Base-by-base conservation (phyloP, 2,888 invertebrate species). In the Tribolium freemani region DNA sequence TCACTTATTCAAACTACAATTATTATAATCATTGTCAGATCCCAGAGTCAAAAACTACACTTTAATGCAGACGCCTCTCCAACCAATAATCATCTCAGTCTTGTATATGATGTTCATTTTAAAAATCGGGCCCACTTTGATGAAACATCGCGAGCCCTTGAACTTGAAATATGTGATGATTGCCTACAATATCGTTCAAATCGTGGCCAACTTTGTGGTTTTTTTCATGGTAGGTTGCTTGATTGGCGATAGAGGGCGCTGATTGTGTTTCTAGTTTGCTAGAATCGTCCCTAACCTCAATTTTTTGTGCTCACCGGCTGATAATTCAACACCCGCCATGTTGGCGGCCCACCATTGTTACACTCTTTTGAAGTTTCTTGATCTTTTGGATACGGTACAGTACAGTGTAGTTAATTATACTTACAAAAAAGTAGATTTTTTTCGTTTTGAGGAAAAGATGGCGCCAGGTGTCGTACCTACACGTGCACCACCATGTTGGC, bases 141-240 rank as follows among this genome's bases (percentile, higher is more conserved):
- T 91, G 91, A 85, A 87, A 70, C 83, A 89, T 75, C 83, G 88
- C 51, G 83, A 87, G 70, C 87, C 91, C 0, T 88, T 88, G 76
- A 84, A 88, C 9, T 81, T 91, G 2, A 86, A 88, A 30, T 84
- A 84, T 11, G 80, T 89, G 10, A 86, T 91, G 71, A 83, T 89
- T 21, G 80, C 86, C 20, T 92, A 91, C 83, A 91, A 92, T 82
- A 84, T 89, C 48, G 84, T 88, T 57, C 91, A 91, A 88, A 63
- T 61, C 6, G 5, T 64, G 5, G 31, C 10, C 16, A 70, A 61
- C 45, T 54, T 20, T 0, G 20, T 51, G 11, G 26, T 63, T 44
- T 70, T 63, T 13, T 5, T 44, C 0, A 9, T 16, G 21, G 64
- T 64, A 26, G 51, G 38, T 64, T 46, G 5, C 1, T 1, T 1